Evolutionary conservation across 2,797 vertebrate species (phyloP).

Genomic region (Chelmon rostratus): DNA sequence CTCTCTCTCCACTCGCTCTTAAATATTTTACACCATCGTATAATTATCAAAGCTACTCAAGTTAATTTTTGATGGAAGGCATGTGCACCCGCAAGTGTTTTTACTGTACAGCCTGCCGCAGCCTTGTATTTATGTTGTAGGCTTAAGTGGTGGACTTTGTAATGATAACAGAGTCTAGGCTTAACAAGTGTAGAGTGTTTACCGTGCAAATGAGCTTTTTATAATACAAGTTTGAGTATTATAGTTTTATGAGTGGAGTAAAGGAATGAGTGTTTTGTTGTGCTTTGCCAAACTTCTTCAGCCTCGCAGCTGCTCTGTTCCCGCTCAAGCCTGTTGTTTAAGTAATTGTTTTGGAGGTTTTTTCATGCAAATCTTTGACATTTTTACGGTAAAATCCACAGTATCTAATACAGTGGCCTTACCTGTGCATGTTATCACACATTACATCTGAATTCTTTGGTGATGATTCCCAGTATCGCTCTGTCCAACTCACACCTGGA

Average conservation of each 20-base stretch:
- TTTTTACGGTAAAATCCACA: background rate
- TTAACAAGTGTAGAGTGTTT: slow-evolving; percentile 79
- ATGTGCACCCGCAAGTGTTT: slow-evolving; percentile 66
- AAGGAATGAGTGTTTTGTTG: slow-evolving; percentile 62
- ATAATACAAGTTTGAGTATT: slow-evolving; percentile 63
- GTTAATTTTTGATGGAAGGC: slow-evolving; percentile 79
- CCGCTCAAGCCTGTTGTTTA: background rate
- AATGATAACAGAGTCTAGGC: slow-evolving; percentile 76
- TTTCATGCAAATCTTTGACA: background rate
- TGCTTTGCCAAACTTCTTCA: slow-evolving; percentile 60
- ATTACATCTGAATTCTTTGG: background rate
- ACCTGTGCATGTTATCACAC: background rate
- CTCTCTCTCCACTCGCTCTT: slow-evolving; percentile 55
- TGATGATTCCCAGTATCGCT: background rate
- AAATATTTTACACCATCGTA: slow-evolving; percentile 77
- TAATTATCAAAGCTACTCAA: slow-evolving; percentile 80
- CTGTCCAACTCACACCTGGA: background rate
- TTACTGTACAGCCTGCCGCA: slow-evolving; percentile 71
- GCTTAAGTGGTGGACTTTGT: slow-evolving; percentile 84
- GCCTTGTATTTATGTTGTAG: slow-evolving; percentile 81
- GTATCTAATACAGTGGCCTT: background rate
- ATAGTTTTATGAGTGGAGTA: slow-evolving; percentile 64
- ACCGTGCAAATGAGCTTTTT: slow-evolving; percentile 77
- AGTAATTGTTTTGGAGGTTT: background rate
- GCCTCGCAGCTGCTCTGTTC: slow-evolving; percentile 4